Conservation (phyloP, 2,888 invertebrate genomes). For the Listrodromus nycthemerus region DNA sequence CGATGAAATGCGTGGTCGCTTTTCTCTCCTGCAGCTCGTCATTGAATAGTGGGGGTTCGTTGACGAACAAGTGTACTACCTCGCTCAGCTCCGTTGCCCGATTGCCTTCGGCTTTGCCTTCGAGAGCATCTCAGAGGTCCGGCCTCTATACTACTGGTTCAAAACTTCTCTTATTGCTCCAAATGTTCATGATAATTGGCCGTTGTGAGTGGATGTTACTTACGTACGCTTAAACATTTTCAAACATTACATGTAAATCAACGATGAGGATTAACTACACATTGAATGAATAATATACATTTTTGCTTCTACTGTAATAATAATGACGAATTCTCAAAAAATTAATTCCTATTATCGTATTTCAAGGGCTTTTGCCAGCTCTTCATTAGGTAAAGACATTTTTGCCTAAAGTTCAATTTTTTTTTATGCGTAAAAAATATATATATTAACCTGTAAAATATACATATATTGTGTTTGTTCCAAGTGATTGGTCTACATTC, state of each 20-base stretch:
- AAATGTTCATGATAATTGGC: background rate
- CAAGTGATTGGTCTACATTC: background rate
- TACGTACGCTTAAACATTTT: no score
- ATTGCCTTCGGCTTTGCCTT: background rate
- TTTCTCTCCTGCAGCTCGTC: conserved; percentile 34
- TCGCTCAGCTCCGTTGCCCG: background rate
- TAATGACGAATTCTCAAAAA: no score
- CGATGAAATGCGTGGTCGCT: conserved; percentile 45
- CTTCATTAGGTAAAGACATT: background rate
- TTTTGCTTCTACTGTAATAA: no score
- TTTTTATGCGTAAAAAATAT: background rate
- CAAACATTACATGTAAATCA: no score
- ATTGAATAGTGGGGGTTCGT: conserved; percentile 46
- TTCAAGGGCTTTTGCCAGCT: no score
- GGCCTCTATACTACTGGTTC: conserved; percentile 4
- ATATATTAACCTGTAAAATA: background rate
- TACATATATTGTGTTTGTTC: background rate
- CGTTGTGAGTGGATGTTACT: no score
- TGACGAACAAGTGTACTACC: conserved; percentile 17
- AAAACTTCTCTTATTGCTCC: background rate
- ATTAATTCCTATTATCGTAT: no score
- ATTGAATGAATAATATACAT: no score
- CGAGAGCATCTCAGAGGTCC: background rate
- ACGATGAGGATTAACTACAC: no score
- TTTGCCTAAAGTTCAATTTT: background rate